Evolutionary conservation across 2,888 invertebrate species (phyloP).

Genomic region (Phymatocera aterrima): DNA sequence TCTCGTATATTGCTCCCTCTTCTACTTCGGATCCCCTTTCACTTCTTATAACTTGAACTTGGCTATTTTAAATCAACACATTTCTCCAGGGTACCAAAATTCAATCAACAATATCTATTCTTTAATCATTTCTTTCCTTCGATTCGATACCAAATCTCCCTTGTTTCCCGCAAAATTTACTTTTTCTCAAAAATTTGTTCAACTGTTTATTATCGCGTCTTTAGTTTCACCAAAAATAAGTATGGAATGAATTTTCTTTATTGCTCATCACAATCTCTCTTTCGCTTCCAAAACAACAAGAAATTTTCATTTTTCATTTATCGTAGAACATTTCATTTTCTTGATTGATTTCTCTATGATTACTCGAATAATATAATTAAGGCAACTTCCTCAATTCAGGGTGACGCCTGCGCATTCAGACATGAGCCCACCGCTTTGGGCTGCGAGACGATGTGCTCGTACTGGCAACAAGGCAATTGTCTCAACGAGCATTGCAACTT

Average conservation of each 20-base stretch:
- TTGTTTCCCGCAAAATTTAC: too few relatives aligned
- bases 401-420: conserved; percentile 87
- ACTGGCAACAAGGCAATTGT: conserved; percentile 91
- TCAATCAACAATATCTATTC: background rate
- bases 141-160: too few relatives aligned
- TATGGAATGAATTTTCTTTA: too few relatives aligned
- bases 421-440: conserved; percentile 91
- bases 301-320: background rate
- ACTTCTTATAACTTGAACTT: background rate
- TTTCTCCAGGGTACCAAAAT: background rate
- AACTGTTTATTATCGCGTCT: too few relatives aligned
- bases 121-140: too few relatives aligned
- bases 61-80: background rate
- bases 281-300: too few relatives aligned
- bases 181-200: too few relatives aligned
- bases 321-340: background rate
- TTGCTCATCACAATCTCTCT: too few relatives aligned
- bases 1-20: conserved; percentile 49
- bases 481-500: conserved; percentile 86
- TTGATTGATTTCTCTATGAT: too few relatives aligned
- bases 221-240: too few relatives aligned
- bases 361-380: too few relatives aligned
- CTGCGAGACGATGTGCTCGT: conserved; percentile 87
- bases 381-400: conserved; percentile 76
- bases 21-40: conserved; percentile 22